Evolutionary conservation across 2,113 vertebrate species (phyloP).

Genomic region (Willisornis vidua): DNA sequence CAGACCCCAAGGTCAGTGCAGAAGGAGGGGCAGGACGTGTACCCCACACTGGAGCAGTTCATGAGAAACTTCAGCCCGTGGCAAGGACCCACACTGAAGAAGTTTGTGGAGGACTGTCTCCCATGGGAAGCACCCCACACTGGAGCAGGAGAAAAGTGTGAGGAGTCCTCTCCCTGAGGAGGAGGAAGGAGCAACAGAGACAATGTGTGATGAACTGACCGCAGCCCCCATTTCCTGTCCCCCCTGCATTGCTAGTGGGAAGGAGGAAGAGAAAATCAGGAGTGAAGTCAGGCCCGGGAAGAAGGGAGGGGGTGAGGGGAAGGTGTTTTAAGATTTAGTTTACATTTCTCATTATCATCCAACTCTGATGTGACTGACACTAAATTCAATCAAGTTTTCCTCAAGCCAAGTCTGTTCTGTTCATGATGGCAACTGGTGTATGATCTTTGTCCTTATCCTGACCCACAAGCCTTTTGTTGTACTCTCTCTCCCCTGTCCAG

Average conservation of each 20-base stretch:
- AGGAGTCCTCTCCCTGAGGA: neutral
- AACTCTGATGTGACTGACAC: neutral
- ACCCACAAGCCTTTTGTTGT: fast-evolving
- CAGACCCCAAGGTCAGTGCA: neutral
- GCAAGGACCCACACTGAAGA: neutral
- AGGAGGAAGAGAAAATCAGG: neutral
- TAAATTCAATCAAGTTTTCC: neutral
- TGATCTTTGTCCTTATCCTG: neutral
- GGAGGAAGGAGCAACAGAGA: neutral
- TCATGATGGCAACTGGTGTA: neutral
- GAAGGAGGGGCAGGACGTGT: neutral
- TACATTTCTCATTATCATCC: neutral
- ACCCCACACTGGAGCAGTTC: neutral
- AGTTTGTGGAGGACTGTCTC: neutral
- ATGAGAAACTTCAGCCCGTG: neutral
- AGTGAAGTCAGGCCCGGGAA: neutral
- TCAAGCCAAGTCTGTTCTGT: neutral
- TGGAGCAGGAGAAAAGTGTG: neutral
- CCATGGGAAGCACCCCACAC: fast-evolving
- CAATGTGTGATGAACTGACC: neutral
- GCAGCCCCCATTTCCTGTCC: neutral
- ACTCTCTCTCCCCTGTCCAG: neutral
- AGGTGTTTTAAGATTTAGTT: neutral
- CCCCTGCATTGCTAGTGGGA: neutral
- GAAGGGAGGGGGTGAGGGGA: neutral